These are phyloP conservation scores for Eriosoma lanigerum DNA, from an alignment of 1,140 invertebrate species.

Conservation along the genomic window DNA sequence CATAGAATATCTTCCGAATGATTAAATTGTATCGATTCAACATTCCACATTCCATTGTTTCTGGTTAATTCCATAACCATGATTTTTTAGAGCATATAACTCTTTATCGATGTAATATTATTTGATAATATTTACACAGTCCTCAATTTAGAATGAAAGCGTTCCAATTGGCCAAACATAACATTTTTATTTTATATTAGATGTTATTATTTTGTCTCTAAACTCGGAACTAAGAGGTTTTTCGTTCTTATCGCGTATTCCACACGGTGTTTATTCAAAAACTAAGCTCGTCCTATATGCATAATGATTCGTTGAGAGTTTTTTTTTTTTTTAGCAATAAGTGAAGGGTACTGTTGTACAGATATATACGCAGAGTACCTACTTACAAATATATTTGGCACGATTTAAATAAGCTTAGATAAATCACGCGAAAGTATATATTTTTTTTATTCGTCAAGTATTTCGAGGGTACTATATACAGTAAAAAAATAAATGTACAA, in stretches of 20 bases:
- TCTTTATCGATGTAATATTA: background rate
- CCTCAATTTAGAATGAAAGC: background rate
- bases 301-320: background rate
- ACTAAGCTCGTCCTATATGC: constrained; percentile 11
- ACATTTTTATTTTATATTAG: background rate
- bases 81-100: too few species aligned
- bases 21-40: too few species aligned
- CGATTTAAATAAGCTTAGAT: constrained; percentile 35
- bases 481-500: constrained; percentile 1
- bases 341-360: background rate
- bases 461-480: background rate
- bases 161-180: constrained; percentile 12
- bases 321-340: background rate
- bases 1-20: too few species aligned
- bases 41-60: too few species aligned
- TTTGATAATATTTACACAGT: background rate
- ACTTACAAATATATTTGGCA: constrained; percentile 1
- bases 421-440: constrained; percentile 24
- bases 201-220: constrained; percentile 15
- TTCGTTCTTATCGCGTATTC: constrained; percentile 27
- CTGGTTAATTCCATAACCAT: too few species aligned
- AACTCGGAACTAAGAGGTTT: background rate
- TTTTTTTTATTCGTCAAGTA: constrained; percentile 30
- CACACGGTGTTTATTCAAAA: constrained; percentile 41
- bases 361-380: background rate